Evolutionary conservation across 2,113 vertebrate species (phyloP).

Genomic region (Zosterops japonicus): DNA sequence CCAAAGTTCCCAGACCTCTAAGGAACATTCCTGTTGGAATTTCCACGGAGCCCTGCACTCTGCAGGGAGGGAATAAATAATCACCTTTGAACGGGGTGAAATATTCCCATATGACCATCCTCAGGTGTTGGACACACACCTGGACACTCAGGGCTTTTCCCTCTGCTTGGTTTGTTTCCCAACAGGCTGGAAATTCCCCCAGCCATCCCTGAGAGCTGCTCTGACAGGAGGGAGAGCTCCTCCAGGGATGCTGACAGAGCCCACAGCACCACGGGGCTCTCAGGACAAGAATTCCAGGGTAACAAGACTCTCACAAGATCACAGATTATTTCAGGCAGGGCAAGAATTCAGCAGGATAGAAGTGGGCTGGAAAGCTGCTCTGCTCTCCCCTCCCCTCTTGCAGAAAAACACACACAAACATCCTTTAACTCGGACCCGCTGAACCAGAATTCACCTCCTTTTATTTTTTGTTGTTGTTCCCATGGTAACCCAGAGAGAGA

Average conservation of each 20-base stretch:
- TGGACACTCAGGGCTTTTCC: background rate
- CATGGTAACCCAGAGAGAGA: conserved; percentile 5
- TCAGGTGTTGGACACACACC: background rate
- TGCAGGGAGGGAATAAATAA: background rate
- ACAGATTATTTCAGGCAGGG: background rate
- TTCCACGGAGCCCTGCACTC: fast-evolving
- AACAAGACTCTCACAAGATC: background rate
- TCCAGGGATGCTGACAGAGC: background rate
- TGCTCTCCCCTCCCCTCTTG: background rate
- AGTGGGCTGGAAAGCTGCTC: background rate
- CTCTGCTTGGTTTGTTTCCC: background rate
- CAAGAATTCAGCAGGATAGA: background rate
- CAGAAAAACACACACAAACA: background rate
- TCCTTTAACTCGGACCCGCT: conserved; percentile 2
- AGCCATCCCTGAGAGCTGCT: background rate
- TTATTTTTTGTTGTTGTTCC: background rate
- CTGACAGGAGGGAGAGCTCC: background rate
- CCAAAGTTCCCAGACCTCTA: background rate
- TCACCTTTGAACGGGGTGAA: background rate
- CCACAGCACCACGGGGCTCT: background rate
- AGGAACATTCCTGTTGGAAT: background rate
- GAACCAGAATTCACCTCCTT: conserved; percentile 57
- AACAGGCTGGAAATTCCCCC: background rate
- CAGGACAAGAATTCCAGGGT: background rate
- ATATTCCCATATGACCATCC: fast-evolving